Base-by-base conservation (phyloP, 2,888 invertebrate species). In the Anthrax anthrax region DNA sequence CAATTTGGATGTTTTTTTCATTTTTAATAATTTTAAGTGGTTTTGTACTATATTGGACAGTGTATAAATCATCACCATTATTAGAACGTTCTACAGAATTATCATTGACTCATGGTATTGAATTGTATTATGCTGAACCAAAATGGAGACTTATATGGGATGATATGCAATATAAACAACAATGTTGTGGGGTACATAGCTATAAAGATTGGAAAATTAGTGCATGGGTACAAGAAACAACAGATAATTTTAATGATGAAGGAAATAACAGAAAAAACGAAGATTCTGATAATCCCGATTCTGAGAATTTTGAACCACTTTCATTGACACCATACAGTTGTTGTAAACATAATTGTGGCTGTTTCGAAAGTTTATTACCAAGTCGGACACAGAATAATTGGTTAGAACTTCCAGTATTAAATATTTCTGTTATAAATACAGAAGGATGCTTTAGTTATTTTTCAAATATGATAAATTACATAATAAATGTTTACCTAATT, bases 101-200 rank as follows among this genome's bases (percentile, higher is more conserved):
- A 13, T 57, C 64, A 6, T 49, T 67, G 16, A 47, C 54, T 3
- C 54, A 55, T 17, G 67, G 68, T 18, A 65, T 67, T 9, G 61
- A 67, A 18, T 47, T 59, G 19, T 67, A 67, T 44, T 65, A 64
- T 44, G 44, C 56, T 1, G 58, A 60, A 44, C 62, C 66, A 0
- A 59, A 64, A 9, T 66, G 68, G 67, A 62, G 66, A 32, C 52
- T 67, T 1, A 44, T 65, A 1, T 67, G 66, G 67, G 67, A 67
- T 44, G 54, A 56, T 14, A 32, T 67, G 32, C 67, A 67, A 42
- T 55, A 60, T 38, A 52, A 55, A 2, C 57, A 60, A 39, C 56
- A 64, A 42, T 67, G 67, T 42, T 67, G 67, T 44, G 67, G 67
- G 1, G 63, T 65, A 4, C 45, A 58, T n/a, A 54, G 50, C 47